Evolutionary conservation across 2,888 invertebrate genomes (phyloP).

Genomic region (Chrysomela aeneicollis): DNA sequence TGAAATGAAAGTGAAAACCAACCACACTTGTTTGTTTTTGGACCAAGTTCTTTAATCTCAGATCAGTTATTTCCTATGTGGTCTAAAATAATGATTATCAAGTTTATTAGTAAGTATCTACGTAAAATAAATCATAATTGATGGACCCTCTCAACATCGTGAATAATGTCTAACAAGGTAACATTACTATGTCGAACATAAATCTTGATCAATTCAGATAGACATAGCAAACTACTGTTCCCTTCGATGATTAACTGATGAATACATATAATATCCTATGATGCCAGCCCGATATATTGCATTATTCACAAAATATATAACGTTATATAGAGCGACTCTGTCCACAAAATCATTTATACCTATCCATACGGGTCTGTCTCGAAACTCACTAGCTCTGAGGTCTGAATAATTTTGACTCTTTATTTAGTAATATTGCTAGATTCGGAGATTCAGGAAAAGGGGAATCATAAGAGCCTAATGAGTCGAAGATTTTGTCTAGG

Average conservation of each 20-base stretch:
- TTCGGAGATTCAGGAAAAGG: too few relatives aligned
- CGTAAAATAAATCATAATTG: not conserved
- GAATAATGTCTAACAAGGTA: not conserved
- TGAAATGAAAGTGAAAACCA: too few relatives aligned
- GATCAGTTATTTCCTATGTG: too few relatives aligned
- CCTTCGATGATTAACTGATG: slow-evolving; percentile 1
- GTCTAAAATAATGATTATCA: too few relatives aligned
- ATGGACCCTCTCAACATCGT: not conserved
- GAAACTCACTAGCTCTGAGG: not conserved
- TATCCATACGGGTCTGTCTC: not conserved
- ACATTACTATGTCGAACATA: not conserved
- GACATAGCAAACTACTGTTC: not conserved
- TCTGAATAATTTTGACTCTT: not conserved
- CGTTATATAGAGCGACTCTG: not conserved
- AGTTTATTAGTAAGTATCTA: too few relatives aligned
- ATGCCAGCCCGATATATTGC: not conserved
- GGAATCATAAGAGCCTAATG: too few relatives aligned
- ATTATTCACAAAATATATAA: slow-evolving; percentile 2
- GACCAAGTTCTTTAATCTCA: too few relatives aligned
- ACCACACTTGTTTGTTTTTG: too few relatives aligned
- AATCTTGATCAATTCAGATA: not conserved
- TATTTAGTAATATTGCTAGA: not conserved
- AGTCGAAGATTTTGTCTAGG: too few relatives aligned
- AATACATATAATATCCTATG: not conserved
- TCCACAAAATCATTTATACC: not conserved